Evolutionary conservation across 2,888 invertebrate species (phyloP), one percentile per base, ranked within the genome.

Genomic region (Amphipoea oculea): DNA sequence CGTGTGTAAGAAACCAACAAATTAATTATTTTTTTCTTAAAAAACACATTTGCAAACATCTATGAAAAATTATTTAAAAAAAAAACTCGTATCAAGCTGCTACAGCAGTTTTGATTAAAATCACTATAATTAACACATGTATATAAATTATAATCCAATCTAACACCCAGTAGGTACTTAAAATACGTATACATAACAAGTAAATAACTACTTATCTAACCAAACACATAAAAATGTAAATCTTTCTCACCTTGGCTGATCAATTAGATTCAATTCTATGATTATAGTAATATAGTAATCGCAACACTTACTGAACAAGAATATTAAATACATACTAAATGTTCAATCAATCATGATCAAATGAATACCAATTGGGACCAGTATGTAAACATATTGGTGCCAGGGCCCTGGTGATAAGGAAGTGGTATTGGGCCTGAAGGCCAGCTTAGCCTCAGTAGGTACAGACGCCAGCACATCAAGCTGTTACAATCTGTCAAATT

Each of bases 201-300:
- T 54, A 60, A 51, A 62, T 70, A 82, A 67, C 60, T 14, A 76
- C 57, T 17, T 78, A 70, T 20, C 14, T 63, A 69, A 51, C 76
- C 66, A 77, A 83, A 87, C 84, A 87, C 80, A 82, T 82, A 79
- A 86, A 82, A 76, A 88, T 88, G 79, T 68, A 69, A 86, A 88
- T 86, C 12, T 65, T 87, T 78, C 79, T 85, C 80, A 77, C 86
- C 88, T 88, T 85, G 76, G 62, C 12, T 54, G 80, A 63, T 67
- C 86, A 85, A 83, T 86, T 86, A 81, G 63, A 83, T 85, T 87
- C 76, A 88, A 87, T 85, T 85, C 76, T 62, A 48, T 65, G 40
- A 12, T 20, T 86, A 57, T 54, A 40, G 45, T 83, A 83, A 72
- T 2, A 1, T 36, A 36, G 45, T 83, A 83, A 72, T 76, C 14